Evolutionary conservation across 1,140 invertebrate species (phyloP), one percentile per base, ranked within the genome.

Genomic region (Parapsyche elsis): DNA sequence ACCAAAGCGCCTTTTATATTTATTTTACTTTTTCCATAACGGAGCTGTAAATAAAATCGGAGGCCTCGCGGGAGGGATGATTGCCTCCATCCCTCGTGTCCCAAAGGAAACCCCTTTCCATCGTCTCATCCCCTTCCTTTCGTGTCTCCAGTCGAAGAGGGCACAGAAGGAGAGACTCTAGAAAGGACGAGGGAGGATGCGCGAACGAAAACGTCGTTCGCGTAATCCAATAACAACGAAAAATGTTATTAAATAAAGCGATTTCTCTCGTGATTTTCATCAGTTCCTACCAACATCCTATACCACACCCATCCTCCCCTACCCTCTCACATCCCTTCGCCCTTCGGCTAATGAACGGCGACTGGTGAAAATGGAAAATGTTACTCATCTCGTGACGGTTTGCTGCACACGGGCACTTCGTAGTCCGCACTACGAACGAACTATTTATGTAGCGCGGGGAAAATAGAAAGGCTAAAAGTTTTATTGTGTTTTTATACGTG

Each of bases 161-260:
- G 12, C 12, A 10, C n/a, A n/a, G n/a, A n/a, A n/a, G n/a, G n/a
- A n/a, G n/a, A n/a, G n/a, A n/a, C n/a, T n/a, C n/a, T 53, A 14
- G 49, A 14, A 53, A 10, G 10, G 49, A 53, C 16, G 49, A 2
- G 2, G 57, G 5, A 61, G 23, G 14, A 26, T 9, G 59, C 53
- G n/a, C n/a, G 21, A 67, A 67, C 19, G 64, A 26, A 67, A 67
- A 26, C 64, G 64, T 67, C 64, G 21, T 67, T 23, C 64, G 23
- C 64, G 24, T 67, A 67, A 67, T 67, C 64, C 64, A 67, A 67
- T 67, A 67, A 67, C 10, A 67, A 24, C 9, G 12, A 26, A 67
- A 67, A 67, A 67, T 30, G 64, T 67, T 67, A 67, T 67, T 67
- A 26, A 67, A 67, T 67, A 67, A 67, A 67, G 64, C 24, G 64